phyloP scores from a whole-genome alignment of 2,113 vertebrate species.

The Phoxinus phoxinus region DNA sequence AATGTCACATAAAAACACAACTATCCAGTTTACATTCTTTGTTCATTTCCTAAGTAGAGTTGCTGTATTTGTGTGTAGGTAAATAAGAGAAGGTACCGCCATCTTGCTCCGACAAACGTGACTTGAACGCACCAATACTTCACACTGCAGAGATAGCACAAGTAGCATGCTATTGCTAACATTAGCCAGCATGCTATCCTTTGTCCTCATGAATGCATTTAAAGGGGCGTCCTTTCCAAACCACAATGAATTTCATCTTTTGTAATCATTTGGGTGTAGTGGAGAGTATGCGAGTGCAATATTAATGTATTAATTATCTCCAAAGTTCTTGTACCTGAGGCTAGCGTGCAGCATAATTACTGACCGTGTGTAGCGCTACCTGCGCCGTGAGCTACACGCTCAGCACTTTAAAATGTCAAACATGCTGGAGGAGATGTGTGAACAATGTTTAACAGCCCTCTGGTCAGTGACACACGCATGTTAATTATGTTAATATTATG shows the following conservation, averaged over 20 bases:
- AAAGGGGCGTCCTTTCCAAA: background rate
- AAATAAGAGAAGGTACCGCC: no score
- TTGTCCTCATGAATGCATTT: background rate
- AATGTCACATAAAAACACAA: no score
- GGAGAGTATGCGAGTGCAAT: background rate
- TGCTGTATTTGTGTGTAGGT: no score
- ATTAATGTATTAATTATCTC: conserved; percentile 36
- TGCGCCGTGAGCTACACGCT: conserved; percentile 30
- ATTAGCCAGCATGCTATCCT: background rate
- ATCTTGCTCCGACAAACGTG: no score
- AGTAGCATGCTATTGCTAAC: background rate
- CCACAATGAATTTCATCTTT: background rate
- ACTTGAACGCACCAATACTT: background rate
- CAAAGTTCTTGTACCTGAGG: conserved; percentile 33
- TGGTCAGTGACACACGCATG: conserved; percentile 35
- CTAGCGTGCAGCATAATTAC: conserved; percentile 31
- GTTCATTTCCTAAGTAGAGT: no score
- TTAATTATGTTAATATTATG: conserved; percentile 37
- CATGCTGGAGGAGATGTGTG: conserved; percentile 40
- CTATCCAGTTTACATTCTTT: no score
- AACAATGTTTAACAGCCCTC: conserved; percentile 41
- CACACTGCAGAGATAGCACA: background rate
- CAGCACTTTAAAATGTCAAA: conserved; percentile 52
- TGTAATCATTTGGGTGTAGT: conserved; percentile 5
- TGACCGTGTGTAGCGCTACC: conserved; percentile 31